Evolutionary conservation across 1,140 invertebrate species (phyloP), one percentile per base, ranked within the genome.

Genomic region (Lineus longissimus): DNA sequence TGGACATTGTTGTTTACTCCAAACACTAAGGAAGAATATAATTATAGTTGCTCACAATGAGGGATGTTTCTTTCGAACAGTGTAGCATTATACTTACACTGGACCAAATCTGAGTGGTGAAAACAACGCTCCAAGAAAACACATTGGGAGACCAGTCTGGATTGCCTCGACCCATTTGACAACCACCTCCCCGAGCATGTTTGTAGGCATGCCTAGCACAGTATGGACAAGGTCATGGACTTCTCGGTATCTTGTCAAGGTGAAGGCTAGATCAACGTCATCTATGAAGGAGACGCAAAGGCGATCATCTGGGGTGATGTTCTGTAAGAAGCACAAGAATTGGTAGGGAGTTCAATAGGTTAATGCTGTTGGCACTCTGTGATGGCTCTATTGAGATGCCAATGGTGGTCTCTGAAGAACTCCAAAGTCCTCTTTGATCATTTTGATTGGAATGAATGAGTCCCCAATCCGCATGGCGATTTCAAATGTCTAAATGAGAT

Each of bases 91-190:
- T 29, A 68, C 65, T 85, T 84, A 92, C 87, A 92, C 95, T 58
- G 92, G 88, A 11, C 80, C 76, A n/a, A 84, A 67, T 62, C 83
- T 64, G 1, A 83, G 27, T 6, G 79, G 76, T 19, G 82, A 83
- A 74, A 83, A 81, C 29, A 82, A 60, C 11, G 79, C 82, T 6
- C 75, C 83, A 0, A 76, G 25, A 19, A 74, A 65, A 71, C 82
- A 84, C 81, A 84, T 81, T 7, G 83, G 83, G 19, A 84, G 70
- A n/a, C 81, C 79, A 9, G 80, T 78, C 65, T 84, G 83, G 22
- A 98, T 86, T 7, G 88, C 95, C 87, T 99, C 97, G 60, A 98
- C 86, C 94, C 95, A 98, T 83, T 99, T 99, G 4, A 99, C 91
- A 7, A 91, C 88, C 19, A 97, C 93, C 86, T 95, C 90, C 55